phyloP scores from a whole-genome alignment of 2,888 invertebrate species.

The Fragum whitleyi region DNA sequence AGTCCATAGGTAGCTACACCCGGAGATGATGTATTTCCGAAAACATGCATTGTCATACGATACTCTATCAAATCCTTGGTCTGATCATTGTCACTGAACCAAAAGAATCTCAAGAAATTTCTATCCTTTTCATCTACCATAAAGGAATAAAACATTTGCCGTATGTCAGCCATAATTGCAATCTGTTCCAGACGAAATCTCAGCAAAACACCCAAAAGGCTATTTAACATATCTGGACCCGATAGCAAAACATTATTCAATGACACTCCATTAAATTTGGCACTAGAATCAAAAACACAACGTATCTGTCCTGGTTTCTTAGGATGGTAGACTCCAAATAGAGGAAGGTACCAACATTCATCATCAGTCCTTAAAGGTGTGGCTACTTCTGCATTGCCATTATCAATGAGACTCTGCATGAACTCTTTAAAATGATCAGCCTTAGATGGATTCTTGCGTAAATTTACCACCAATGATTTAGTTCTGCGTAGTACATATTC shows the following conservation, averaged over 20 bases:
- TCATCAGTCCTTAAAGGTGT: neutral
- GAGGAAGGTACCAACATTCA: slow-evolving; percentile 3
- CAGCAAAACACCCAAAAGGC: slow-evolving; percentile 52
- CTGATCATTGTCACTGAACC: slow-evolving; percentile 26
- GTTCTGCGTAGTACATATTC: neutral
- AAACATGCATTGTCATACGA: slow-evolving; percentile 2
- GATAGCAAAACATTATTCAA: slow-evolving; percentile 55
- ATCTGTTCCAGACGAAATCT: slow-evolving; percentile 51
- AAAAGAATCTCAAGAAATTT: slow-evolving; percentile 61
- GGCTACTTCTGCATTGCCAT: slow-evolving; percentile 3
- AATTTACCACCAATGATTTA: neutral
- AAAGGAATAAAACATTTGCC: slow-evolving; percentile 67
- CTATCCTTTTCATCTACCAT: slow-evolving; percentile 51
- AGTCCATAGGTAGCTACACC: slow-evolving; percentile 57
- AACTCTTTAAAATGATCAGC: neutral
- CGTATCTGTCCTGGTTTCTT: neutral
- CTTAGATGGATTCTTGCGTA: neutral
- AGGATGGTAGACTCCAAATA: slow-evolving; percentile 17
- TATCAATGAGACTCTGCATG: neutral
- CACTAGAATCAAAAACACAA: slow-evolving; percentile 61
- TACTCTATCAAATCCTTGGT: slow-evolving; percentile 1
- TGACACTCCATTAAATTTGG: slow-evolving; percentile 52
- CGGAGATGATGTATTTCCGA: slow-evolving; percentile 16
- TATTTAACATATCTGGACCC: slow-evolving; percentile 62
- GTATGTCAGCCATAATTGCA: slow-evolving; percentile 56